Base-by-base conservation (phyloP, 2,888 invertebrate genomes). In the Philereme vetulata region DNA sequence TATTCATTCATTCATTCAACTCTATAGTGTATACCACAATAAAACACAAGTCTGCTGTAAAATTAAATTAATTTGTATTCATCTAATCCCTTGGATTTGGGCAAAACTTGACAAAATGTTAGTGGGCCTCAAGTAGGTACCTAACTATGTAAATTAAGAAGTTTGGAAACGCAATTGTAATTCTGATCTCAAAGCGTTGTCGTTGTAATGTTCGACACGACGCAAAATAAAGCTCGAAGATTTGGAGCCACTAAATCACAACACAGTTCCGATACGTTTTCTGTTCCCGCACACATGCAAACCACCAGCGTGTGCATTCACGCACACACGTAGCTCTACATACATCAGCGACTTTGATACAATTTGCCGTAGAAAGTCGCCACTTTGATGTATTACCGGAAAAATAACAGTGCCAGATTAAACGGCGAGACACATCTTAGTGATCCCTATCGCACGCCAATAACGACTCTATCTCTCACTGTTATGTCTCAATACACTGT, bases 311-410 rank as follows among this genome's bases (percentile, higher is more conserved):
- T 36, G 3, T 42, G 49, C 38, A 47, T 8, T 51, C 49, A 33
- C 67, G 54, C 67, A 60, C 68, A 64, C 64, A 34, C 36, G 32
- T 49, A 8, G 48, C 49, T 9, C 66, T 69, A 71, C 83, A 82
- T 84, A 85, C 80, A 84, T 85, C 84, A 84, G 76, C 76, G 78
- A 82, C 71, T 85, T 85, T 85, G 85, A 87, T 87, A 87, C 84
- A 86, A 87, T 87, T 87, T 86, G 85, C 82, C 83, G 82, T 77
- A 75, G 79, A 80, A 78, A 83, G 78, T 84, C 79, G 80, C 81
- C 81, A 77, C 79, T 85, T 84, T 86, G 86, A 86, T 86, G 84
- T 87, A 86, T 85, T 72, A 75, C 86, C 85, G 86, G 86, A 85
- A 87, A 86, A 86, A 86, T 86, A 86, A 87, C 83, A 82, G 78